A percentile compares a stretch with the other conserved stretches of the same genome.
Conservation (phyloP, 2,797 vertebrate genomes). For the Pogonophryne albipinna region DNA sequence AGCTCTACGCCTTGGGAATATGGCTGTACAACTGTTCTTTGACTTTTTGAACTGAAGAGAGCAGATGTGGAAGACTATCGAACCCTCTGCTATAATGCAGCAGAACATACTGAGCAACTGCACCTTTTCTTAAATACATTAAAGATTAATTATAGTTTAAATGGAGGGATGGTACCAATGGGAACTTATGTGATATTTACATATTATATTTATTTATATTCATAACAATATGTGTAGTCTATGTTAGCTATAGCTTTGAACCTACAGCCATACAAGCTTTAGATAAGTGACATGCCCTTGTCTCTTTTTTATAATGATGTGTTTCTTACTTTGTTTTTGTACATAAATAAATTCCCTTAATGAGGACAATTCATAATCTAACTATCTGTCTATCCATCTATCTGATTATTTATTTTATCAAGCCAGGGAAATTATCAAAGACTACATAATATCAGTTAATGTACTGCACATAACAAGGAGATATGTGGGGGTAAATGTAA, state of each 20-base stretch:
- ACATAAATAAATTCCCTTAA: too few species aligned
- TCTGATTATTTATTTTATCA: not conserved
- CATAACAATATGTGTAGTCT: not conserved
- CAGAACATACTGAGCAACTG: not conserved
- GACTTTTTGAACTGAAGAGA: not conserved
- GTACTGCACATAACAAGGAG: not conserved
- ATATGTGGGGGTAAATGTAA: not conserved
- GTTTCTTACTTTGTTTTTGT: too few species aligned
- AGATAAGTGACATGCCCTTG: too few species aligned
- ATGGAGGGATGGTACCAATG: not conserved
- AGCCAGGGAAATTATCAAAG: not conserved
- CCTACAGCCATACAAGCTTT: too few species aligned
- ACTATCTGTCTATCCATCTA: too few species aligned
- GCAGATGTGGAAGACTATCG: not conserved
- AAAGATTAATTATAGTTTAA: not conserved
- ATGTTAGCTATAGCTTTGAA: too few species aligned
- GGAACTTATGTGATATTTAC: not conserved
- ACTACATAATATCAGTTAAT: not conserved
- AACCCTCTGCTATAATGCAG: not conserved
- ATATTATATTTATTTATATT: not conserved
- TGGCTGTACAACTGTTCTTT: too few species aligned
- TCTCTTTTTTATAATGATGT: too few species aligned
- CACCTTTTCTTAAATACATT: not conserved
- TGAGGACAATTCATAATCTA: too few species aligned
- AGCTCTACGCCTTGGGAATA: constrained; percentile 4